These are phyloP conservation scores for Rhopalosiphum padi DNA, from an alignment of 1,140 invertebrate genomes.

Conservation along the genomic window DNA sequence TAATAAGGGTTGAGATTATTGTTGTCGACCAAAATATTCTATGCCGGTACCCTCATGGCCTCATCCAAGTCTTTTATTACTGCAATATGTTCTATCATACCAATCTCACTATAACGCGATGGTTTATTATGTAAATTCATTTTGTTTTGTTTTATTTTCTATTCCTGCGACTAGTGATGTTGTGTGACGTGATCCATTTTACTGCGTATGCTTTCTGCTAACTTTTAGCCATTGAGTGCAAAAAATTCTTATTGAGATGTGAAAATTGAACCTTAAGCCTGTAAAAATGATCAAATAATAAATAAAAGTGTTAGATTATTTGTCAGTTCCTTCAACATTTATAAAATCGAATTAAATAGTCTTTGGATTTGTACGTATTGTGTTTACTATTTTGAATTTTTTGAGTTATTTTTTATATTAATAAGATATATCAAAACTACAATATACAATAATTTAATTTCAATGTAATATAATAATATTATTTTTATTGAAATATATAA, in stretches of 20 bases:
- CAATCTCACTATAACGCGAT: not conserved
- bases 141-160: conserved; percentile 34
- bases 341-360: not conserved
- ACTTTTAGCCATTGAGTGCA: not conserved
- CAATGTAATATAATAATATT: not conserved
- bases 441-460: not conserved
- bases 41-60: conserved; percentile 51
- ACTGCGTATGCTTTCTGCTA: not conserved
- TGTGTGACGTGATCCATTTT: not conserved
- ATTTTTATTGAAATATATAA: not conserved
- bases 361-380: not conserved
- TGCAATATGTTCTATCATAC: conserved; percentile 31
- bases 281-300: not conserved
- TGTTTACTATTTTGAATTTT: not conserved
- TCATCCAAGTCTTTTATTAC: conserved; percentile 45
- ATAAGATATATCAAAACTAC: not conserved
- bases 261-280: not conserved
- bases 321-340: not conserved
- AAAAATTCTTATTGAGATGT: not conserved
- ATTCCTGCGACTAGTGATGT: not conserved
- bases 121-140: not conserved
- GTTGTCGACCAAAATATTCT: not conserved
- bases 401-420: not conserved
- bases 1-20: conserved; percentile 49
- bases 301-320: not conserved